Conservation (phyloP, 2,113 vertebrate species). For the Zapus hudsonius region DNA sequence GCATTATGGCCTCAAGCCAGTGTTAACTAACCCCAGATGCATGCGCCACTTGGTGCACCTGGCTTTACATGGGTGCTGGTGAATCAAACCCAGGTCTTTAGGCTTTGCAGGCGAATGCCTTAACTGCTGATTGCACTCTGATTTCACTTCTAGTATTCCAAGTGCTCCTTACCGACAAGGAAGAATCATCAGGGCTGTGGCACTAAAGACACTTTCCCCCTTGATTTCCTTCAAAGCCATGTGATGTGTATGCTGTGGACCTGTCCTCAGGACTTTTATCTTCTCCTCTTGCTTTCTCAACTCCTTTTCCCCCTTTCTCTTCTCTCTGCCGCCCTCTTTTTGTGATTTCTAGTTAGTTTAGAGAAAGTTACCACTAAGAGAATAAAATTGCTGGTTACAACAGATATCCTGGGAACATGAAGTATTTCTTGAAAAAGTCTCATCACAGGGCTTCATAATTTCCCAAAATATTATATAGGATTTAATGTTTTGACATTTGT, state of each 20-base stretch:
- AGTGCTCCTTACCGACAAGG: neutral
- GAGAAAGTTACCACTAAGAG: constrained; percentile 18
- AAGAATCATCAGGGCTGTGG: neutral
- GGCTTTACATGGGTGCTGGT: too few relatives aligned
- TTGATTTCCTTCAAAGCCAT: constrained; percentile 45
- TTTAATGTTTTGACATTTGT: constrained; percentile 68
- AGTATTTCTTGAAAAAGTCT: neutral
- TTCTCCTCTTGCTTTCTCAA: neutral
- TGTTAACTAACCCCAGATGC: too few relatives aligned
- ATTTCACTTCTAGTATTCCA: neutral
- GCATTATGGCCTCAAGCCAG: too few relatives aligned
- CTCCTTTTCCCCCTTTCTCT: neutral
- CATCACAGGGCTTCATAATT: constrained; percentile 29
- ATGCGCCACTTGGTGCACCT: too few relatives aligned
- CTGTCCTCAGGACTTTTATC: neutral
- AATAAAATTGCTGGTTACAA: constrained; percentile 58
- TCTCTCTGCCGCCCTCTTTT: neutral
- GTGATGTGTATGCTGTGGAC: neutral
- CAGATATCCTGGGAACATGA: constrained; percentile 30
- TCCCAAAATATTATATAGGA: constrained; percentile 33
- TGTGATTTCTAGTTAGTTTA: neutral
- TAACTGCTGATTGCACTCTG: too few relatives aligned
- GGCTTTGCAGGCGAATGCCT: too few relatives aligned
- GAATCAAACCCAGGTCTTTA: too few relatives aligned
- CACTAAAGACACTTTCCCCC: neutral